Evolutionary conservation across 2,888 invertebrate species (phyloP).

Genomic region (Amphiduros pacificus): DNA sequence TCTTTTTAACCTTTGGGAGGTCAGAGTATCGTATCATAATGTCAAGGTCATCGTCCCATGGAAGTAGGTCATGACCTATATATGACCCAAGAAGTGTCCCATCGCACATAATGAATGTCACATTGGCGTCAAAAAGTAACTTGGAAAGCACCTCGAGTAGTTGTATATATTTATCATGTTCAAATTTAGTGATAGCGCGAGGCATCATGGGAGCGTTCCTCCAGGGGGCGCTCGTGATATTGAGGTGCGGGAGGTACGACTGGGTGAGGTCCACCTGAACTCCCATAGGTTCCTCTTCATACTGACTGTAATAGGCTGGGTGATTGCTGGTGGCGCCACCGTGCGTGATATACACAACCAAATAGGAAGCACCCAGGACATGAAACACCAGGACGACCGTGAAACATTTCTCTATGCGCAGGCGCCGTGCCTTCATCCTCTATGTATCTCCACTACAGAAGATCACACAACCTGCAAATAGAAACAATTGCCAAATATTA

Average conservation of each 20-base stretch:
- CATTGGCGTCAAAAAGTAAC: not conserved
- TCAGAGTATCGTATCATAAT: slow-evolving; percentile 13
- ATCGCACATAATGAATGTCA: slow-evolving; percentile 19
- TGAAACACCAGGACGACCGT: not conserved
- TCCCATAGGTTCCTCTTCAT: too few relatives aligned
- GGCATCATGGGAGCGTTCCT: slow-evolving; percentile 6
- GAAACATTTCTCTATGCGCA: not conserved
- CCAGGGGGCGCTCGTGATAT: not conserved
- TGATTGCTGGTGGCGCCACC: too few relatives aligned
- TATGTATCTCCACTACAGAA: too few relatives aligned
- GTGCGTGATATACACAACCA: not conserved
- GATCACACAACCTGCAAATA: too few relatives aligned
- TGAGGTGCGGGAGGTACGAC: too few relatives aligned
- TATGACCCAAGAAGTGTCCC: slow-evolving; percentile 13
- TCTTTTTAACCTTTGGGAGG: slow-evolving; percentile 7
- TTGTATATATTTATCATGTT: slow-evolving; percentile 1
- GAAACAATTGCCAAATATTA: too few relatives aligned
- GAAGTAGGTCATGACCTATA: slow-evolving; percentile 3
- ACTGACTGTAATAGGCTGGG: too few relatives aligned
- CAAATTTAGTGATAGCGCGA: not conserved
- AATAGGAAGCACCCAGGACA: not conserved
- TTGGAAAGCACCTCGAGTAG: not conserved
- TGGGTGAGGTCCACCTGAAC: too few relatives aligned
- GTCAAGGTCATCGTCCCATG: slow-evolving; percentile 16
- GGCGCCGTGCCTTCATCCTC: too few relatives aligned